Evolutionary conservation across 2,113 vertebrate species (phyloP), one percentile per base, ranked within the genome.

Genomic region (Rhinopomastus cyanomelas): DNA sequence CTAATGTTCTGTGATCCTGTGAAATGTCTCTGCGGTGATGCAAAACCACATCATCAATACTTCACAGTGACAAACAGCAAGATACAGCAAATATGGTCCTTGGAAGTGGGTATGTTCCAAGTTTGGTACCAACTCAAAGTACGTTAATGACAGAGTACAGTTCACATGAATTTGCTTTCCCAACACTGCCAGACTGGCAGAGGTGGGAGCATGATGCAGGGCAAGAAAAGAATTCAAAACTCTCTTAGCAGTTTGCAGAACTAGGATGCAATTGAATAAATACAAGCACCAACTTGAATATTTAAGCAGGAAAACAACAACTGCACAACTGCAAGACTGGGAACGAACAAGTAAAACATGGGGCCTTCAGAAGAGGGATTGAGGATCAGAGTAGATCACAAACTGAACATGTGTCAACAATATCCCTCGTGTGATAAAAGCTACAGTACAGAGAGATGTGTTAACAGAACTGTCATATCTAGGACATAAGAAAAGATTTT

Each of bases 391-490:
- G 49, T 36, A 68, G 46, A 72, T 92, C 81, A 61, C 65, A 90
- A 90, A 88, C 53, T 5, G n/a, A 90, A 92, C 53, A 36, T 34
- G 37, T 5, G 4, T 78, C 61, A 81, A 84, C 83, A 59, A 23
- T 75, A 69, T 93, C 81, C 87, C 81, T 1, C 1, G 19, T 81
- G 84, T 55, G 74, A 49, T 81, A 87, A 90, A 92, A 76, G 44
- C 72, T 65, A 53, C 84, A 29, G 57, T 75, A 90, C 36, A 68
- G 36, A 77, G 74, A 74, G 30, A 85, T n/a, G 53, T 26, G 2
- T 90, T 87, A 92, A 87, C 69, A 90, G 83, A 94, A 81, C 87
- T 93, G 87, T 90, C 91, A 42, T 67, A 92, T 92, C 66, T 95
- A 86, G 90, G 86, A 86, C 83, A 81, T 56, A 44, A 1, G 2